phyloP scores from a whole-genome alignment of 2,113 vertebrate species.

The Montifringilla adamsi region DNA sequence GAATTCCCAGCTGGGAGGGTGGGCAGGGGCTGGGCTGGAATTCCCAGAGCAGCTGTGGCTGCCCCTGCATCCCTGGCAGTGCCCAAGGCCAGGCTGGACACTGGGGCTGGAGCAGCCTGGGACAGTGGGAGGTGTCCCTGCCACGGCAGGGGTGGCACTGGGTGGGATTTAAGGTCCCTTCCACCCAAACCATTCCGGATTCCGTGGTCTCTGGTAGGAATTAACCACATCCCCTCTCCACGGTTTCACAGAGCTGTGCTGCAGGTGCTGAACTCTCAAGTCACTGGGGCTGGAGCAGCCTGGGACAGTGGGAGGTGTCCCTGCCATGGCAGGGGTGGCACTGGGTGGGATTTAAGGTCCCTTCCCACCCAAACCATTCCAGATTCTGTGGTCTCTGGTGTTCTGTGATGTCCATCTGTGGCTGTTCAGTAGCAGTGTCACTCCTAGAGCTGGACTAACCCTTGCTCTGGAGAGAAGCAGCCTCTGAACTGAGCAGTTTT shows the following conservation, averaged over 20 bases:
- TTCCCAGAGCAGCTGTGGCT: neutral
- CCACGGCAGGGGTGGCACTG: neutral
- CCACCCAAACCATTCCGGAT: neutral
- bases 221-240: too few species aligned
- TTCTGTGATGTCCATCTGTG: neutral
- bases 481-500: neutral
- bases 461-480: neutral
- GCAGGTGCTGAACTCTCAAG: too few species aligned
- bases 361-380: neutral
- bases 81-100: neutral
- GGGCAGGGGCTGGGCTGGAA: neutral
- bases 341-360: rapidly evolving
- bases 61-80: neutral
- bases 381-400: neutral
- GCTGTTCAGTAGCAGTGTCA: neutral
- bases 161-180: neutral
- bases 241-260: too few species aligned
- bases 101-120: neutral
- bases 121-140: neutral
- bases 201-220: neutral
- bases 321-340: neutral
- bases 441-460: neutral
- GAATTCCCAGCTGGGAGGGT: neutral
- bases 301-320: neutral
- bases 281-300: too few species aligned